Evolutionary conservation across 1,140 invertebrate genomes (phyloP), one percentile per base, ranked within the genome.

Genomic region (Pseudomyrmex sp.): DNA sequence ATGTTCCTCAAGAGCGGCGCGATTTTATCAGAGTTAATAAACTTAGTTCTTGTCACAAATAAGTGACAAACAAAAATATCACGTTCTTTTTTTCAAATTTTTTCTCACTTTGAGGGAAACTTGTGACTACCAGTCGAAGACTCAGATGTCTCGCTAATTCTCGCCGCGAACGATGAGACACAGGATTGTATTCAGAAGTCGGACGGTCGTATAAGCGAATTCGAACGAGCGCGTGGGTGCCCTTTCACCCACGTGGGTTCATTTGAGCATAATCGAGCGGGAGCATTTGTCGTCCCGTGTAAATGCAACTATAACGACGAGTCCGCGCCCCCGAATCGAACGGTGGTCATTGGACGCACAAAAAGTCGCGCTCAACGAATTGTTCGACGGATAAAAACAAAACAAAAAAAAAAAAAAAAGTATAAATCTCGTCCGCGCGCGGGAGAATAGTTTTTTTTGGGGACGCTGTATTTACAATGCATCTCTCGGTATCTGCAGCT

Each of bases 401-500:
- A 5, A 4, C 7, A 7, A 35, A 35, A 35, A 4, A 4, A 4
- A 4, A 0, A 5, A 35, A 35, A 35, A 7, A 35, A 35, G 84
- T 85, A 93, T 93, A 93, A 93, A 93, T 93, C 92, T 93, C 89
- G 73, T 87, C 88, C 87, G 86, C 35, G 35, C 35, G 35, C 35
- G 86, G 90, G 92, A 93, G 92, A 93, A 93, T 93, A 91, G 91
- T 91, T 92, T 91, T 92, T 92, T 91, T 88, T 73, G 5, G 77
- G 77, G 44, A 54, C 48, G 76, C 83, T 83, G 87, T 92, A 93
- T 92, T 93, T 92, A 92, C 90, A 93, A 93, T 93, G 91, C 90
- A 93, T 92, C 92, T 90, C 87, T 90, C 87, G 90, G 92, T 92
- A 92, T 93, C 91, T 92, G 91, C 92, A 93, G 92, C 93, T 94